Percentiles rank a stretch among this genome's conserved stretches.
phyloP scores from a whole-genome alignment of 2,113 vertebrate genomes.

The Ginglymostoma cirratum region DNA sequence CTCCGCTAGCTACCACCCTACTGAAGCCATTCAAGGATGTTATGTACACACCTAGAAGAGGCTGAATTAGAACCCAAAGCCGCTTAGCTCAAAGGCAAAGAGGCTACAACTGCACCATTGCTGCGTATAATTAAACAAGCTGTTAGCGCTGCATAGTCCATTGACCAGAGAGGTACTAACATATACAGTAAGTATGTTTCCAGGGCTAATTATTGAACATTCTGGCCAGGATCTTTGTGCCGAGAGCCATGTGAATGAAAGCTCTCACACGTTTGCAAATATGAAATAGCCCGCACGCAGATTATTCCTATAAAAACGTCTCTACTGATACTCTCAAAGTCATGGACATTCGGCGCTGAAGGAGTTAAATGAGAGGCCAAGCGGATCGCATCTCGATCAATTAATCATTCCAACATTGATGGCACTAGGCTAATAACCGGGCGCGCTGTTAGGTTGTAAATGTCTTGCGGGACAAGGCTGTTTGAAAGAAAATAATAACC shows the following conservation, averaged over 20 bases:
- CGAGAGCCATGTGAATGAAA: neutral
- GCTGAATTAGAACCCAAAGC: too few relatives aligned
- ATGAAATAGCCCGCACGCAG: neutral
- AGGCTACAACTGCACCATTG: neutral
- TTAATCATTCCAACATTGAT: too few relatives aligned
- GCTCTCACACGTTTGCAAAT: neutral
- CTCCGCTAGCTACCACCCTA: neutral
- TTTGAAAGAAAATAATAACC: too few relatives aligned
- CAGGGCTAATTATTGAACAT: neutral
- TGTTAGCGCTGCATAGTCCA: neutral
- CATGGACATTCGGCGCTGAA: too few relatives aligned
- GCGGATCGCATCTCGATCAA: too few relatives aligned
- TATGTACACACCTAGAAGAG: too few relatives aligned
- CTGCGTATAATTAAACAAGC: neutral
- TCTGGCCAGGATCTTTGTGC: neutral
- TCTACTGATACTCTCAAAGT: neutral
- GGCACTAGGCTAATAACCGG: too few relatives aligned
- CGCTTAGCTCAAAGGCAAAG: too few relatives aligned
- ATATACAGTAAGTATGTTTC: neutral
- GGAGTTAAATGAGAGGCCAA: neutral
- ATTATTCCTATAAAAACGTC: too few relatives aligned
- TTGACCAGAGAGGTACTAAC: neutral
- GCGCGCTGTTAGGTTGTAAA: too few relatives aligned
- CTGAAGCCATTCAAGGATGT: too few relatives aligned
- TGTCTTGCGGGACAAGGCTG: too few relatives aligned